A percentile compares a stretch with the other conserved stretches of the same genome.
Evolutionary conservation across 2,888 invertebrate species (phyloP).

Genomic region (Tachystola acroxantha): DNA sequence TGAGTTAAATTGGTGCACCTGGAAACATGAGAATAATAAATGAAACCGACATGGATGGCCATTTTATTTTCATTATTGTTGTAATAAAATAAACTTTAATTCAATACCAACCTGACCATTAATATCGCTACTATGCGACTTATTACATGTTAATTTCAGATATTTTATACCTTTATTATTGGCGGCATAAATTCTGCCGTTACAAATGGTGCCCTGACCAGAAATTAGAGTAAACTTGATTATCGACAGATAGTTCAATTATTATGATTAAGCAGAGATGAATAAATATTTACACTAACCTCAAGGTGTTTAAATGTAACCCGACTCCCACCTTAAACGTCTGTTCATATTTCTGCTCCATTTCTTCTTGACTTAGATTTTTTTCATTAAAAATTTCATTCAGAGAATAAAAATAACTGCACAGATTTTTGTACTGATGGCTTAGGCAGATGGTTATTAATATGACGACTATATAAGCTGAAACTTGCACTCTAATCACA

Average conservation of each 20-base stretch:
- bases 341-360: conserved; percentile 35
- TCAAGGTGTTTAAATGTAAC: conserved; percentile 37
- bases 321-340: conserved; percentile 40
- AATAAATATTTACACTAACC: conserved; percentile 26
- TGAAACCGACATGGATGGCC: too few relatives aligned
- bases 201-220: background rate
- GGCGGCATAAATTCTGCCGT: background rate
- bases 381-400: conserved; percentile 2
- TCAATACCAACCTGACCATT: too few relatives aligned
- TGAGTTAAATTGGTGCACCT: conserved; percentile 21
- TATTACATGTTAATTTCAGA: too few relatives aligned
- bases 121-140: too few relatives aligned
- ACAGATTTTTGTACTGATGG: background rate
- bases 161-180: background rate
- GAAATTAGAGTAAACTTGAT: background rate
- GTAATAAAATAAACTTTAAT: background rate
- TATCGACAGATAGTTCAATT: background rate
- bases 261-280: background rate
- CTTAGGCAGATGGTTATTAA: background rate
- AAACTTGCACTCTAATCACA: background rate
- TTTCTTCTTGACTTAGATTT: conserved; percentile 26
- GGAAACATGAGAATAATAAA: too few relatives aligned
- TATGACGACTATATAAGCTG: background rate
- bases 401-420: background rate
- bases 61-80: background rate